Conservation (phyloP, 2,113 vertebrate genomes). For the Pantherophis guttatus region DNA sequence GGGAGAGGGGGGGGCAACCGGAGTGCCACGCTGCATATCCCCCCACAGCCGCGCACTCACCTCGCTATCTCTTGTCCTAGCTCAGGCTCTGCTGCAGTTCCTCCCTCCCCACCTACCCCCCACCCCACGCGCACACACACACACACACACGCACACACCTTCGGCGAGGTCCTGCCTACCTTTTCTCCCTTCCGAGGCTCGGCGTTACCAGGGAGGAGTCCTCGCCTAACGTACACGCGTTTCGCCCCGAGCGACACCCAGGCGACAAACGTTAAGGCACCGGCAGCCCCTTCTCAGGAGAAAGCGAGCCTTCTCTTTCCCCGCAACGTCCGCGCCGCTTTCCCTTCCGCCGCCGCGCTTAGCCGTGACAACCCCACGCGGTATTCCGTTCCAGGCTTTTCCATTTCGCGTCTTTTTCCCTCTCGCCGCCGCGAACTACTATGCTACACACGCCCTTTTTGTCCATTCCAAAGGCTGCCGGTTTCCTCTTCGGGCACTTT, state of each 20-base stretch:
- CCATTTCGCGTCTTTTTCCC: background rate
- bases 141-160: background rate
- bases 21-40: background rate
- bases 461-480: background rate
- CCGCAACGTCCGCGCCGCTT: background rate
- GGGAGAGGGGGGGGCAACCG: background rate
- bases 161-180: background rate
- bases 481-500: slow-evolving; percentile 5
- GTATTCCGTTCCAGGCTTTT: background rate
- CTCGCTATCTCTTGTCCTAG: background rate
- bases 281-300: background rate
- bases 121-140: fast-evolving
- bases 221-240: background rate
- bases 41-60: slow-evolving; percentile 10
- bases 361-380: slow-evolving; percentile 1
- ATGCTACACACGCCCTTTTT: background rate
- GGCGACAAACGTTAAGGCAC: background rate
- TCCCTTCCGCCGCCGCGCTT: background rate
- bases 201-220: background rate
- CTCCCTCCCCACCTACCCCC: fast-evolving
- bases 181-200: background rate
- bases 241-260: background rate
- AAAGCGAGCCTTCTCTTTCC: background rate
- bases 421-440: background rate
- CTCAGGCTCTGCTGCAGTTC: slow-evolving; percentile 20